A percentile compares a stretch with the other conserved stretches of the same genome.
Conservation (phyloP, 2,113 vertebrate genomes). For the Parus major region DNA sequence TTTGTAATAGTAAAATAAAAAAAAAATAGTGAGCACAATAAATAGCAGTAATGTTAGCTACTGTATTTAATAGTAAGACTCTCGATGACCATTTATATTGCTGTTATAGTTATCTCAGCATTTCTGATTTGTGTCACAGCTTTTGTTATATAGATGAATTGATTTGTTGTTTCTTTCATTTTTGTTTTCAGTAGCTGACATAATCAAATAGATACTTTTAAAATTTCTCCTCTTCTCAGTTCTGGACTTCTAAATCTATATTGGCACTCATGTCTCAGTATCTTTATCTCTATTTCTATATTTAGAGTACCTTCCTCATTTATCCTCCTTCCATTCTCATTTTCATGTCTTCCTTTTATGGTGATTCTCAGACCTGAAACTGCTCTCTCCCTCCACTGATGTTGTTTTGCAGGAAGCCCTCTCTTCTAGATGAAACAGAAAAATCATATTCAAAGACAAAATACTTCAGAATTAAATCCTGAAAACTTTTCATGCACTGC, state of each 20-base stretch:
- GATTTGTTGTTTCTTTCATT: not conserved
- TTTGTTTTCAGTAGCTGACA: not conserved
- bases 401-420: not conserved
- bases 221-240: not conserved
- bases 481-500: not conserved
- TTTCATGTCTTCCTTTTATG: not conserved
- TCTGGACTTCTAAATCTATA: not conserved
- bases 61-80: not conserved
- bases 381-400: not conserved
- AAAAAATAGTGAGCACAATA: not conserved
- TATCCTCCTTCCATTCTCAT: not conserved
- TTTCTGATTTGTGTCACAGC: not conserved
- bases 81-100: not conserved
- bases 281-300: not conserved
- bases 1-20: not conserved
- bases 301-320: not conserved
- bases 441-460: not conserved
- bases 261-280: not conserved
- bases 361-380: not conserved
- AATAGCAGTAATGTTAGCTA: not conserved
- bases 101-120: not conserved
- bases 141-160: not conserved
- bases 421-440: not conserved
- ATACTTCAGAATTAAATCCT: not conserved
- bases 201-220: not conserved